Evolutionary conservation across 2,113 vertebrate species (phyloP), one percentile per base, ranked within the genome.

Genomic region (Neogobius melanostomus): DNA sequence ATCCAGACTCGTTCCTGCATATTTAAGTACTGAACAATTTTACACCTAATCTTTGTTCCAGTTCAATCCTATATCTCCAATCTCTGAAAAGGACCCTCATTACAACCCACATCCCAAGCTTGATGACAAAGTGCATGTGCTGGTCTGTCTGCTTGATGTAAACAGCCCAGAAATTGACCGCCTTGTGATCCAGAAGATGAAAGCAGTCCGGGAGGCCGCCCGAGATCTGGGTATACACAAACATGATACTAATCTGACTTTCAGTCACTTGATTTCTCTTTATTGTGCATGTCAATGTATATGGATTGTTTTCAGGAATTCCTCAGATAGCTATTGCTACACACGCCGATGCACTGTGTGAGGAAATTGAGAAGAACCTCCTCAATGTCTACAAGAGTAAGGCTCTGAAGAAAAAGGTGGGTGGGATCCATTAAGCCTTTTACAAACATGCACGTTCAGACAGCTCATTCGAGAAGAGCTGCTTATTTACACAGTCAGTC

Each of bases 91-190:
- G 1, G 16, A 69, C 63, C 5, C 8, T 1, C 10, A n/a, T 36
- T 75, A 77, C 74, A 72, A 75, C 51, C n/a, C 45, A 0, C 0
- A 5, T 4, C 76, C 79, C 6, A 65, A 49, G 36, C 16, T 8
- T 2, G 49, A 66, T n/a, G 79, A 79, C 54, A 68, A 36, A 54
- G 9, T 73, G 6, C 82, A 84, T 6, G 66, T 80, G 36, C 53
- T 84, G 47, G 78, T 81, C 51, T 77, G 56, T 16, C 16, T 84
- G 5, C 11, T 60, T 11, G 43, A 62, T 42, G 75, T 52, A 10
- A 66, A 81, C 15, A 2, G 6, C 15, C 0, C 8, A 7, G n/a
- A 64, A 44, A 49, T 49, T 8, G 14, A 59, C 2, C 1, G 28
- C 6, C 36, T 50, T 6, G 28, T 73, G 42, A n/a, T 76, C 21